Percentiles rank a stretch among this genome's conserved stretches.
Conservation (phyloP, 2,797 vertebrate genomes). For the Antrozous pallidus region DNA sequence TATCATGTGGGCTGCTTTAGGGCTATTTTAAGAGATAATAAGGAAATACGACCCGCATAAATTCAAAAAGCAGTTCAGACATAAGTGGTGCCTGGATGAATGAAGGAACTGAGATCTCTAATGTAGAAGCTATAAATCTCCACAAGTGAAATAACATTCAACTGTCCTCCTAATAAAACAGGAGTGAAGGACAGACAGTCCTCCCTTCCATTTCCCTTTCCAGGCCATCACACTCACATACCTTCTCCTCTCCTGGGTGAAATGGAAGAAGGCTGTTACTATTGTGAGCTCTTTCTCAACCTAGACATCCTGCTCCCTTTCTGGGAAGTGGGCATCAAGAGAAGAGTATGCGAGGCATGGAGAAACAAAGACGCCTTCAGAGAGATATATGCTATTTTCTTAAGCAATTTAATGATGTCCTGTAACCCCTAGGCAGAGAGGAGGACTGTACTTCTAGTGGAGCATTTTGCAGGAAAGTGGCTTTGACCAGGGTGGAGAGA, state of each 20-base stretch:
- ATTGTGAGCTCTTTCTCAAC: not conserved
- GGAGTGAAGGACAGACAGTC: not conserved
- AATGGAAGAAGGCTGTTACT: not conserved
- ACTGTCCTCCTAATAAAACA: not conserved
- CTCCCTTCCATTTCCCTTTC: not conserved
- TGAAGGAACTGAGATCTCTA: not conserved
- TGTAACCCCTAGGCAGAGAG: not conserved
- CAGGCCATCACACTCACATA: not conserved
- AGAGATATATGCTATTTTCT: not conserved
- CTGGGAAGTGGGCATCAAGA: not conserved
- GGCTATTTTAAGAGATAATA: conserved; percentile 44
- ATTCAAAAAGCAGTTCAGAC: conserved; percentile 46
- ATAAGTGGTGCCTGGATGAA: conserved; percentile 33
- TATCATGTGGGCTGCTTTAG: not conserved
- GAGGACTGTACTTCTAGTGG: not conserved
- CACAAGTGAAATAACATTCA: conserved; percentile 28
- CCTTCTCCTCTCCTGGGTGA: not conserved
- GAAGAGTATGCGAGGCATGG: not conserved
- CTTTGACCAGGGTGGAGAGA: not conserved
- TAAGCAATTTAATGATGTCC: not conserved
- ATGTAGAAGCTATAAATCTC: not conserved
- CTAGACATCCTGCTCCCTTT: not conserved
- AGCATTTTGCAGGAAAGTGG: not conserved
- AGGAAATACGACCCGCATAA: not conserved
- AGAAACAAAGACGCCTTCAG: not conserved